A percentile compares a stretch with the other conserved stretches of the same genome.
These are phyloP conservation scores for Sinonovacula constricta DNA, from an alignment of 1,140 invertebrate genomes.

Conservation along the genomic window DNA sequence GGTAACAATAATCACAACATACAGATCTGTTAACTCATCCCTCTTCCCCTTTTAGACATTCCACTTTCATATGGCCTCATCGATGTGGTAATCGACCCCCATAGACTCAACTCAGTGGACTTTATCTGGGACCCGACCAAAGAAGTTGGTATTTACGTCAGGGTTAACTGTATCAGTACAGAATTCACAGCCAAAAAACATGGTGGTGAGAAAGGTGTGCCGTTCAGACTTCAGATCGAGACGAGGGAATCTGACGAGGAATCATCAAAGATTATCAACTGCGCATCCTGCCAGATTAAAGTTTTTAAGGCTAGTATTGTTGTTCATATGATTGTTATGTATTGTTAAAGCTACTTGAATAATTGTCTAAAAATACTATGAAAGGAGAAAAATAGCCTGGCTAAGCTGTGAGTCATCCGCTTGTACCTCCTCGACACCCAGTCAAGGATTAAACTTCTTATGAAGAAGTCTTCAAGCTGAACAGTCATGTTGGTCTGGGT, in stretches of 20 bases:
- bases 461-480: no score
- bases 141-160: conserved; percentile 89
- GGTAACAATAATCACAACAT: no score
- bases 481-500: no score
- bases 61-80: conserved; percentile 95
- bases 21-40: no score
- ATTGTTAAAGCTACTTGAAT: no score
- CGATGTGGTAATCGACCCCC: conserved; percentile 87
- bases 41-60: conserved; percentile 83
- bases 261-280: conserved; percentile 84
- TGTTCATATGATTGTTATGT: no score
- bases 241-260: conserved; percentile 81
- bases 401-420: no score
- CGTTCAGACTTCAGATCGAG: conserved; percentile 94
- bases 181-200: conserved; percentile 99
- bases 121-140: conserved; percentile 98
- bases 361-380: no score
- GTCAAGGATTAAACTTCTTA: no score
- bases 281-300: conserved; percentile 97
- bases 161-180: conserved; percentile 95
- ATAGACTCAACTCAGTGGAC: conserved; percentile 89
- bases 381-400: no score
- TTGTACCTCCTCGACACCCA: no score
- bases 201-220: conserved; percentile 98
- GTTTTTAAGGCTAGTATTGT: conserved; percentile 86